phyloP scores from a whole-genome alignment of 2,797 vertebrate genomes.

The Gobio occitaniae region DNA sequence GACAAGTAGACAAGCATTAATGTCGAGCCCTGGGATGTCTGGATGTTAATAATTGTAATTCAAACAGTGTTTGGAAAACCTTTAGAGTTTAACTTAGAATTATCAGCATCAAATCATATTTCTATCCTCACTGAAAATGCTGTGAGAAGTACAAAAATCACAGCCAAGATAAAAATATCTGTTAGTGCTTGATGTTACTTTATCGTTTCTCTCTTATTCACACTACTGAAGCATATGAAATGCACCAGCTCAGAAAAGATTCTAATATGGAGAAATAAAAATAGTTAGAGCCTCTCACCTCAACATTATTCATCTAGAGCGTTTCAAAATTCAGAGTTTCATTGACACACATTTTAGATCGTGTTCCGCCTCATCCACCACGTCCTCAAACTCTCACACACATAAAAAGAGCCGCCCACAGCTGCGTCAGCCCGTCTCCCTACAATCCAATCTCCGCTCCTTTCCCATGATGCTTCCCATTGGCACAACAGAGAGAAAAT shows the following conservation, averaged over 20 bases:
- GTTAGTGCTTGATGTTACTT: neutral
- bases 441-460: slow-evolving; percentile 81
- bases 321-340: slow-evolving; percentile 11
- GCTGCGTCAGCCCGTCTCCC: slow-evolving; percentile 77
- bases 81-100: neutral
- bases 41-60: neutral
- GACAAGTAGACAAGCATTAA: no score
- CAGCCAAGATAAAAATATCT: neutral
- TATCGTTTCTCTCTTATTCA: neutral
- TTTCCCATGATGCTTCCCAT: slow-evolving; percentile 84
- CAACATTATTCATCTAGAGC: neutral
- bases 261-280: neutral
- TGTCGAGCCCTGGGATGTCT: neutral
- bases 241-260: neutral
- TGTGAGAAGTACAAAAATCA: neutral
- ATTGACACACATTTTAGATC: slow-evolving; percentile 30
- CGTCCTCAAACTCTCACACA: slow-evolving; percentile 44
- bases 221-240: neutral
- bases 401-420: slow-evolving; percentile 74
- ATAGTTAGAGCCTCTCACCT: neutral
- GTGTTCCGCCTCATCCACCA: slow-evolving; percentile 8
- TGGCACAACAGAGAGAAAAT: slow-evolving; percentile 79
- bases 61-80: neutral
- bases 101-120: neutral
- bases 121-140: neutral